Conservation (phyloP, 2,888 invertebrate species). For the Pecten maximus region DNA sequence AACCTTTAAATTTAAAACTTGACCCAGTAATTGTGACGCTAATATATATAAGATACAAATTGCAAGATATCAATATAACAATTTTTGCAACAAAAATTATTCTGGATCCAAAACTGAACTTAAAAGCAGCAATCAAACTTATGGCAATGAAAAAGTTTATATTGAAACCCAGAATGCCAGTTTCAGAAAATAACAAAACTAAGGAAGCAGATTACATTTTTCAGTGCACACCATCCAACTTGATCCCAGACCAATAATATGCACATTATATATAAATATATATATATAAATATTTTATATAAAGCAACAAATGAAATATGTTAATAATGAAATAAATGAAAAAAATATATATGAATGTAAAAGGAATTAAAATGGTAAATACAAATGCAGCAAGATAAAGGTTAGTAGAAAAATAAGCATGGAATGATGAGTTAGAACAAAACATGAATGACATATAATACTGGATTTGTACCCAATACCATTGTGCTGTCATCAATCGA, state of each 20-base stretch:
- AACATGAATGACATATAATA: conserved; percentile 29
- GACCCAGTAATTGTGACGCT: not conserved
- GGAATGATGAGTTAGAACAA: conserved; percentile 32
- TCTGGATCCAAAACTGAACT: not conserved
- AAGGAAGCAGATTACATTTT: not conserved
- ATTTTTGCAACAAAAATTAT: not conserved
- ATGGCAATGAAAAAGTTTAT: not conserved
- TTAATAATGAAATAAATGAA: not conserved
- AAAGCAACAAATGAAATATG: not conserved
- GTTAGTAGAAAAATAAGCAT: conserved; percentile 26
- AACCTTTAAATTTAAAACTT: not conserved
- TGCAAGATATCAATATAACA: not conserved
- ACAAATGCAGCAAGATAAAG: conserved; percentile 25
- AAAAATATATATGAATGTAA: not conserved
- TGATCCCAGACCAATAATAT: not conserved
- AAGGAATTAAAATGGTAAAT: conserved; percentile 4
- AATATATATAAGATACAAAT: not conserved
- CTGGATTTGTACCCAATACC: conserved; percentile 35
- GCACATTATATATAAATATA: not conserved
- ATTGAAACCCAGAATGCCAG: not conserved
- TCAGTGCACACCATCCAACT: not conserved
- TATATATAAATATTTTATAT: too few relatives aligned
- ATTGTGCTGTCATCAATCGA: conserved; percentile 11
- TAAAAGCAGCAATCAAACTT: not conserved
- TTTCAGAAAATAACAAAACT: not conserved